phyloP scores from a whole-genome alignment of 1,140 invertebrate species.

The Drosophila serrata region DNA sequence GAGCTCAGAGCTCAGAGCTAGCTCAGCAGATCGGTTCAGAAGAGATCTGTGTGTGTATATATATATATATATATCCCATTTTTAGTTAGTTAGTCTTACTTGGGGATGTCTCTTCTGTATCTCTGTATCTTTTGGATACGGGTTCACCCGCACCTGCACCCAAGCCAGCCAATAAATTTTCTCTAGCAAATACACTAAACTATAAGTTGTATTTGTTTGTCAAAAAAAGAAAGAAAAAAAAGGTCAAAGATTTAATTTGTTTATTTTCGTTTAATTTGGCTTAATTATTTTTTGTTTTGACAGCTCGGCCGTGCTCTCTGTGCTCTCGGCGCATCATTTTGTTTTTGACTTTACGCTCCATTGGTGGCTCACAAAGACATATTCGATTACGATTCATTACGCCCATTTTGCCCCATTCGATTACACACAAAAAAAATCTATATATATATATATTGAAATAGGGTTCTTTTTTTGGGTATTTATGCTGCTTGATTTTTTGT shows the following conservation, averaged over 20 bases:
- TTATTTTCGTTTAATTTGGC: conserved; percentile 29
- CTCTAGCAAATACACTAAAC: conserved; percentile 9
- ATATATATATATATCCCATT: conserved; percentile 39
- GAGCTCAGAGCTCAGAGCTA: conserved; percentile 14
- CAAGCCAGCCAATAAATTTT: conserved; percentile 17
- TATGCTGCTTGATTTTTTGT: background rate
- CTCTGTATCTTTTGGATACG: conserved; percentile 26
- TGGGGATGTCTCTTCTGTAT: conserved; percentile 43
- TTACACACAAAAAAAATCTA: background rate
- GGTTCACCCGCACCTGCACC: conserved; percentile 50
- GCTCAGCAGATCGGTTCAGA: conserved; percentile 31
- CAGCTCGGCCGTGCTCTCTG: conserved; percentile 21
- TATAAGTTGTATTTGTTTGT: background rate
- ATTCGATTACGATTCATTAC: conserved; percentile 29
- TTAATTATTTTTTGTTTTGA: conserved; percentile 57
- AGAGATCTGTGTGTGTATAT: conserved; percentile 16
- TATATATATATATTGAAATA: background rate
- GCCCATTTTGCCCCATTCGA: conserved; percentile 12
- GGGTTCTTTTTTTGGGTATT: background rate
- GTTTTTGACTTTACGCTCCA: conserved; percentile 51
- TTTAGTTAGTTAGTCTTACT: conserved; percentile 61
- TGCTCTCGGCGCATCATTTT: conserved; percentile 17
- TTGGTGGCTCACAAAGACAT: conserved; percentile 36
- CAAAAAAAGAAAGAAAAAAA: conserved; percentile 30
- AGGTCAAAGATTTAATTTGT: conserved; percentile 39